Evolutionary conservation across 2,797 vertebrate genomes (phyloP).

Genomic region (Pachyuromys duprasi): DNA sequence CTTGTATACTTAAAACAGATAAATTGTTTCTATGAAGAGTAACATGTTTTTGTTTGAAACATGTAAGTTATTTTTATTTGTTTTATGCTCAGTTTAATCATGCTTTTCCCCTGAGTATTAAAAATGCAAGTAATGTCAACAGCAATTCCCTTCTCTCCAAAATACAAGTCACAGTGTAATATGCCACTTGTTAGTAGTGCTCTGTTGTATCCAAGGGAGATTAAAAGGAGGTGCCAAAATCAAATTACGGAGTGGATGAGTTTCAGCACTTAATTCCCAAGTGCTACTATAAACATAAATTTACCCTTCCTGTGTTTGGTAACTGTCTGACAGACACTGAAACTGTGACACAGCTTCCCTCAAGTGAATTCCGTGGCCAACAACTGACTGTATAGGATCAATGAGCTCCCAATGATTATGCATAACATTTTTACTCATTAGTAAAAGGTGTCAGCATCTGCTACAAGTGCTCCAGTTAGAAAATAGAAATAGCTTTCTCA

Average conservation of each 20-base stretch:
- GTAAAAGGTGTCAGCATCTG: slow-evolving; percentile 52
- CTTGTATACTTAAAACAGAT: slow-evolving; percentile 13
- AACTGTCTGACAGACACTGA: slow-evolving; percentile 46
- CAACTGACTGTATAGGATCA: not conserved
- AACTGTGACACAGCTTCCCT: slow-evolving; percentile 52
- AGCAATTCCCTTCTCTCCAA: slow-evolving; percentile 22
- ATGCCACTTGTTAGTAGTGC: not conserved
- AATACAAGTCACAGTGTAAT: not conserved
- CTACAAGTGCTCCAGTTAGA: not conserved
- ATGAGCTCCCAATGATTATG: slow-evolving; percentile 28
- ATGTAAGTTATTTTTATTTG: not conserved
- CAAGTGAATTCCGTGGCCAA: slow-evolving; percentile 49
- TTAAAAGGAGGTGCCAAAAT: slow-evolving; percentile 61
- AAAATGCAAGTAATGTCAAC: not conserved
- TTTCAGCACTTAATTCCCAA: slow-evolving; percentile 74
- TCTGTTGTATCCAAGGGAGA: slow-evolving; percentile 43
- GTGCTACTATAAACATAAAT: slow-evolving; percentile 64
- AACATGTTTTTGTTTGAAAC: not conserved
- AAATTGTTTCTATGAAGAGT: not conserved
- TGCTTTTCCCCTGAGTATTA: not conserved
- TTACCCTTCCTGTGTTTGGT: slow-evolving; percentile 27
- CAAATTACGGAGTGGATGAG: slow-evolving; percentile 51
- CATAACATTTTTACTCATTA: slow-evolving; percentile 58
- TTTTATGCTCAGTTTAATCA: not conserved
- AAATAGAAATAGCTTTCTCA: slow-evolving; percentile 54